These are phyloP conservation scores for Varanus salvator DNA, from an alignment of 2,113 vertebrate genomes.

Conservation along the genomic window DNA sequence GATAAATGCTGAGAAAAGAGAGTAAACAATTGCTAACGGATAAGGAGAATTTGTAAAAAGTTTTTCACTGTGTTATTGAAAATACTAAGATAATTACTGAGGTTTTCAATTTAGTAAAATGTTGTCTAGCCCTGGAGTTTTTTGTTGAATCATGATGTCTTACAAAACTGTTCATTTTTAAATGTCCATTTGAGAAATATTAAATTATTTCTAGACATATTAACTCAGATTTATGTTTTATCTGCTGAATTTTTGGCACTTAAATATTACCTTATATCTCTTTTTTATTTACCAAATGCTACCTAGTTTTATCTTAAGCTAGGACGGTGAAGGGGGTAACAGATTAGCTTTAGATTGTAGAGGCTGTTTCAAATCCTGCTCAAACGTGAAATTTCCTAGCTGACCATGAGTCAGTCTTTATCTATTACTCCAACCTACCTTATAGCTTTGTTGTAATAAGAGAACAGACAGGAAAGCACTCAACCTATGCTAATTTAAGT, in stretches of 20 bases:
- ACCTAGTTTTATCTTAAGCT: not conserved
- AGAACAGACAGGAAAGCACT: not conserved
- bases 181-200: not conserved
- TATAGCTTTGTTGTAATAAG: not conserved
- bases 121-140: not conserved
- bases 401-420: not conserved
- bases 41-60: not conserved
- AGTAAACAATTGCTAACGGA: not conserved
- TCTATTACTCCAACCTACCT: not conserved
- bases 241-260: too few relatives aligned
- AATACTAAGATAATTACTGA: too few relatives aligned
- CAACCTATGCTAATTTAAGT: not conserved
- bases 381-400: not conserved
- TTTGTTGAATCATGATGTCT: not conserved
- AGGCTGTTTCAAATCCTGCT: not conserved
- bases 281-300: not conserved
- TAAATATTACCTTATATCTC: not conserved
- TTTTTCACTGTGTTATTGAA: not conserved
- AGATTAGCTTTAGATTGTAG: not conserved
- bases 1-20: not conserved
- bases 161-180: not conserved
- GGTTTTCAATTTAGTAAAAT: conserved; percentile 15
- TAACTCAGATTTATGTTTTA: not conserved
- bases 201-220: not conserved
- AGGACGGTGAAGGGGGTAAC: too few relatives aligned